Evolutionary conservation across 2,888 invertebrate species (phyloP), one percentile per base, ranked within the genome.

Genomic region (Thera obeliscata): DNA sequence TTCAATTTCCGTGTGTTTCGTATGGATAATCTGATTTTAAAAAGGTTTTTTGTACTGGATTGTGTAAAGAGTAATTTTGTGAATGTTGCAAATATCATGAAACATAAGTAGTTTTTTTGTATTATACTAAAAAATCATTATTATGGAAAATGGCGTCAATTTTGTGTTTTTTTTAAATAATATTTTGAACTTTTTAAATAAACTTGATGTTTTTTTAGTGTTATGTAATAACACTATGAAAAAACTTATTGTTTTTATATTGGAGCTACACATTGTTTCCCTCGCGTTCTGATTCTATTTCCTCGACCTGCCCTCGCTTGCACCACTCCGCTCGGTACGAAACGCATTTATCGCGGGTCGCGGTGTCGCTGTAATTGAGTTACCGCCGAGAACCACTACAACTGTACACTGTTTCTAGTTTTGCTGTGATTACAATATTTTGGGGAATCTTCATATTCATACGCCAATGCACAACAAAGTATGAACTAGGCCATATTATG

Each of bases 351-450:
- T 89, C 88, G 88, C 87, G 83, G 76, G 79, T 79, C 80, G 87
- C 87, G 85, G 88, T 91, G 91, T 89, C 90, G 85, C 82, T 77
- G 84, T 91, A 91, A 89, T 91, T 90, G 91, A 91, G 91, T 91
- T 90, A 90, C 85, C 87, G 84, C 83, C 81, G 84, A 85, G 87
- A 84, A 85, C 83, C 83, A 82, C 76, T 72, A 77, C 72, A 77
- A 86, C 79, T 80, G 72, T 78, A 41, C 78, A 67, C 52, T 73
- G 58, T 67, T 69, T 64, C 64, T 64, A 70, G 64, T 67, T 62
- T 61, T 63, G 58, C 46, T 69, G 62, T 52, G 48, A 56, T 66
- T 64, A 60, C 11, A 55, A 35, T 66, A 54, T 54, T 49, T 50
- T 5, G 35, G 8, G 49, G 52, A 43, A 33, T 52, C 7, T 41